Percentiles rank a stretch among this genome's conserved stretches.
Evolutionary conservation across 1,140 invertebrate species (phyloP).

Genomic region (Lethocerus indicus): DNA sequence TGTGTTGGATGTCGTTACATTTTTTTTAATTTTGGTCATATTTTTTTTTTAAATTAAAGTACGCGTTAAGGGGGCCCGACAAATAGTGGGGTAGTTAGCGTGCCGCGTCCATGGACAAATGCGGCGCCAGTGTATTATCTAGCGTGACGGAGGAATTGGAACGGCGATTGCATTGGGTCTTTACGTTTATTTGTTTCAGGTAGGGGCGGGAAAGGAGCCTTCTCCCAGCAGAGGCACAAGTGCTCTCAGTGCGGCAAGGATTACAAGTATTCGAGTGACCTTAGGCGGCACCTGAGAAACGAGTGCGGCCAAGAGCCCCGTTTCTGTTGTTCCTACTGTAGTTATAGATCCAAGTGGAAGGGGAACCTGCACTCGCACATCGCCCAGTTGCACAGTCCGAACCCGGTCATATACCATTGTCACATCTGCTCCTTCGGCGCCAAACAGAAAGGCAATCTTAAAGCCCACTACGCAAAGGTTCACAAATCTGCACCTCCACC

Average conservation of each 20-base stretch:
- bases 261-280: constrained; percentile 22
- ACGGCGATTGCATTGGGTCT: too few relatives aligned
- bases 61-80: too few relatives aligned
- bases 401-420: neutral
- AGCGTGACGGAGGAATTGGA: too few relatives aligned
- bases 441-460: neutral
- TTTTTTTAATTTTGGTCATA: too few relatives aligned
- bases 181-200: too few relatives aligned
- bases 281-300: constrained; percentile 23
- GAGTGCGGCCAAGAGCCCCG: constrained; percentile 30
- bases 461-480: neutral
- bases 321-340: constrained; percentile 16
- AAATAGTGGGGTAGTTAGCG: too few relatives aligned
- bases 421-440: neutral
- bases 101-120: too few relatives aligned
- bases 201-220: neutral
- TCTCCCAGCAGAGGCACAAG: too few relatives aligned
- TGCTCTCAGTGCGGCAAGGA: constrained; percentile 25
- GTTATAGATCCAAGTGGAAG: constrained; percentile 21
- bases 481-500: too few relatives aligned
- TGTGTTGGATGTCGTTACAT: too few relatives aligned
- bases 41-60: too few relatives aligned
- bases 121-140: too few relatives aligned
- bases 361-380: constrained; percentile 15
- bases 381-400: constrained; percentile 10